phyloP scores from a whole-genome alignment of 2,113 vertebrate species.

The Serinus canaria region DNA sequence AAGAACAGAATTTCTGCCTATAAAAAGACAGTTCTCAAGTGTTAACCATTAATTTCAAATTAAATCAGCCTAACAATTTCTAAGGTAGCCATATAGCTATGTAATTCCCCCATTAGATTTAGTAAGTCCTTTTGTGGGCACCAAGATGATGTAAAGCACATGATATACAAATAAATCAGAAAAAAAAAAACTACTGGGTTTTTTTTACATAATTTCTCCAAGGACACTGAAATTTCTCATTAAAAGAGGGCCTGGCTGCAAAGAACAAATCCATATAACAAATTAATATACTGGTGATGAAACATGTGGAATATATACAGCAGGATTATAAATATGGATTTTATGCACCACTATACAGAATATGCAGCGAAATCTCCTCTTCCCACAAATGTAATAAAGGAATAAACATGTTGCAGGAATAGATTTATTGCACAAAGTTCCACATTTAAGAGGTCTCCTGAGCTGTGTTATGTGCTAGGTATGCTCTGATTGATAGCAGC shows the following conservation, averaged over 20 bases:
- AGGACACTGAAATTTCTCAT: background rate
- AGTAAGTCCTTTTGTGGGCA: background rate
- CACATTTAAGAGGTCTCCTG: constrained; percentile 42
- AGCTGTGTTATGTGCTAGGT: background rate
- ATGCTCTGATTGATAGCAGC: constrained; percentile 18
- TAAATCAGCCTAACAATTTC: background rate
- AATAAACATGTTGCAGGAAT: constrained; percentile 15
- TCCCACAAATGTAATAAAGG: background rate
- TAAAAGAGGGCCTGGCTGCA: background rate
- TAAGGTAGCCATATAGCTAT: background rate
- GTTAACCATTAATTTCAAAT: background rate
- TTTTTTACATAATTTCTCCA: background rate
- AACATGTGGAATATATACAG: background rate
- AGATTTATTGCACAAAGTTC: constrained; percentile 21
- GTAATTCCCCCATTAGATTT: background rate
- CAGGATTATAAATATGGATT: constrained; percentile 8
- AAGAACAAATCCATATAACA: constrained; percentile 15
- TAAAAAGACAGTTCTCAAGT: background rate
- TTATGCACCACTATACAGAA: background rate
- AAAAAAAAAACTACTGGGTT: background rate
- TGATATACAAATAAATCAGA: background rate
- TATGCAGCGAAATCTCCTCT: background rate
- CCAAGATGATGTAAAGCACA: background rate
- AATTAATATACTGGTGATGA: background rate
- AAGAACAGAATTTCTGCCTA: background rate